Conservation (phyloP, 1,140 invertebrate genomes). For the Orussus abietinus region DNA sequence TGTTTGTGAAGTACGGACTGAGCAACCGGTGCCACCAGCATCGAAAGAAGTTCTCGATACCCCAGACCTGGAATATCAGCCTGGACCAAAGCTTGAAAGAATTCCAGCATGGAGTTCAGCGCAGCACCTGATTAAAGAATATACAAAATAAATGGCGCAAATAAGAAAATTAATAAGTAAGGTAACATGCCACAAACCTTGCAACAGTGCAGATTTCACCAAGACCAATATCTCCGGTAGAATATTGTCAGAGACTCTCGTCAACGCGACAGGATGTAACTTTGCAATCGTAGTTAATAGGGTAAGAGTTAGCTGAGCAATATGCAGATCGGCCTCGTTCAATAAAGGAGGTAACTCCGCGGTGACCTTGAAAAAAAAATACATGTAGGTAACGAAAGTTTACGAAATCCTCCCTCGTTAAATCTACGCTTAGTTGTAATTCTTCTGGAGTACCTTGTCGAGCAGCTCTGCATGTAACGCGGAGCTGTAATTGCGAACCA, state of each 20-base stretch:
- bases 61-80: constrained; percentile 75
- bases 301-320: constrained; percentile 84
- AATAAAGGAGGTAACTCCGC: constrained; percentile 85
- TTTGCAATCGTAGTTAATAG: constrained; percentile 73
- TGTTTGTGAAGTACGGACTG: constrained; percentile 62
- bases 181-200: constrained; percentile 46
- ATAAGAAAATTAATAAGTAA: constrained; percentile 11
- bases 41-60: constrained; percentile 73
- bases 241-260: constrained; percentile 63
- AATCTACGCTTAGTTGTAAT: constrained; percentile 8
- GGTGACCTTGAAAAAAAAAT: constrained; percentile 55
- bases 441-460: constrained; percentile 58
- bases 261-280: constrained; percentile 65
- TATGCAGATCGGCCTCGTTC: constrained; percentile 91
- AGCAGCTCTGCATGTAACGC: constrained; percentile 68
- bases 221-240: constrained; percentile 83
- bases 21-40: constrained; percentile 65
- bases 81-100: constrained; percentile 84
- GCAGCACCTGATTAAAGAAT: constrained; percentile 65
- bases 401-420: constrained; percentile 4
- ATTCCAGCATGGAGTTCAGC: constrained; percentile 83
- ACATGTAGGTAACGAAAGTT: no score
- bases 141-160: neutral
- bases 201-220: constrained; percentile 87
- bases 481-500: constrained; percentile 80